These are phyloP conservation scores for Chouioia cunea DNA, from an alignment of 2,888 invertebrate species.

Conservation along the genomic window DNA sequence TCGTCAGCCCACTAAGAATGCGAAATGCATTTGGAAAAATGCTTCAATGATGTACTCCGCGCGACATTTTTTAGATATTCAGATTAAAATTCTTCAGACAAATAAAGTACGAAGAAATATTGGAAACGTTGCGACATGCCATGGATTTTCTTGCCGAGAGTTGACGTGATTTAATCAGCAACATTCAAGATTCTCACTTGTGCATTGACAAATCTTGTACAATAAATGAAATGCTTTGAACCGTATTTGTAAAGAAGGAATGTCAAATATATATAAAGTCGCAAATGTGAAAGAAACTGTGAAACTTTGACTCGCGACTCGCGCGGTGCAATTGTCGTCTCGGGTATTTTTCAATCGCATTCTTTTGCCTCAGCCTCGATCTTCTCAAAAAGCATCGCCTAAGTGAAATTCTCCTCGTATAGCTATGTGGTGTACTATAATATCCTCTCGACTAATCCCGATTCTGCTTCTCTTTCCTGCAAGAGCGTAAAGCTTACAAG, in stretches of 20 bases:
- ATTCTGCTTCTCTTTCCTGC: background rate
- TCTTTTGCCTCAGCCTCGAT: background rate
- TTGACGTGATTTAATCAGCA: background rate
- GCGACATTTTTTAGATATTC: conserved; percentile 12
- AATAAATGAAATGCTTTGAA: conserved; percentile 17
- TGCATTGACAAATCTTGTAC: conserved; percentile 16
- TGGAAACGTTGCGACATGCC: background rate
- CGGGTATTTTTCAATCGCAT: conserved; percentile 34
- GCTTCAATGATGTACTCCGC: background rate
- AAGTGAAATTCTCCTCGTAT: conserved; percentile 44
- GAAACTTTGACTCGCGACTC: conserved; percentile 41
- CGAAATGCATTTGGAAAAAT: background rate
- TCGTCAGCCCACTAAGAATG: background rate
- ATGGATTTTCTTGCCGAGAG: conserved; percentile 9
- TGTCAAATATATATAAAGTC: conserved; percentile 32
- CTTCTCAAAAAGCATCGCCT: conserved; percentile 30
- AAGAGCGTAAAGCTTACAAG: conserved; percentile 1
- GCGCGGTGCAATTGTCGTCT: conserved; percentile 36
- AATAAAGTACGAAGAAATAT: conserved; percentile 12
- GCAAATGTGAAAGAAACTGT: conserved; percentile 30
- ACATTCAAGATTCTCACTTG: background rate
- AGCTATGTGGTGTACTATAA: conserved; percentile 7
- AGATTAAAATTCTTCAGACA: conserved; percentile 10
- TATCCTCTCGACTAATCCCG: conserved; percentile 41
- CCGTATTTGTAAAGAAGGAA: conserved; percentile 16